Percentiles rank a stretch among this genome's conserved stretches.
These are phyloP conservation scores for Sarcophaga peregrina DNA, from an alignment of 1,140 invertebrate species.

Conservation along the genomic window DNA sequence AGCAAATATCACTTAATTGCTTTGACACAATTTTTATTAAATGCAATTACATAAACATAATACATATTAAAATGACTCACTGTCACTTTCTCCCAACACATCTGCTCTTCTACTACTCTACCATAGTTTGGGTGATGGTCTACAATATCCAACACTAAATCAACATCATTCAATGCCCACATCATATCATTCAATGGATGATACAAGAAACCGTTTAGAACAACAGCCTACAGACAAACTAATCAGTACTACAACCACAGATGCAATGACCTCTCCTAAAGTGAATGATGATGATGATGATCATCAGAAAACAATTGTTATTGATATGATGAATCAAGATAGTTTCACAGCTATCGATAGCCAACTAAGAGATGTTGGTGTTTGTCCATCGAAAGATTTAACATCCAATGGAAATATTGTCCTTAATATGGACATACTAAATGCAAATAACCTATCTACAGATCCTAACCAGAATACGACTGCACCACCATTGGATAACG, in stretches of 20 bases:
- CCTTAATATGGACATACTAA: conserved; percentile 1
- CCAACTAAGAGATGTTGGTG: conserved; percentile 33
- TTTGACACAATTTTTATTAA: too few species aligned
- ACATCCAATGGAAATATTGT: conserved; percentile 17
- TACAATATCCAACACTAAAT: conserved; percentile 84
- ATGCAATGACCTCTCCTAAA: background rate
- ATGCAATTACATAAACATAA: background rate
- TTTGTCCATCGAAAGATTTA: conserved; percentile 45
- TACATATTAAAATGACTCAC: background rate
- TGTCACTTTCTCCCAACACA: background rate
- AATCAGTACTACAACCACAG: conserved; percentile 50
- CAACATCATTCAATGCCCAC: conserved; percentile 70
- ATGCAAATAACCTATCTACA: background rate
- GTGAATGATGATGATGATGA: conserved; percentile 42
- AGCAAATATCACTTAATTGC: too few species aligned
- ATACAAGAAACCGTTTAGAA: conserved; percentile 82
- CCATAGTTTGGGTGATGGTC: conserved; percentile 89
- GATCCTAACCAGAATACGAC: background rate
- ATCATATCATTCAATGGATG: conserved; percentile 90
- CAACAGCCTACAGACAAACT: conserved; percentile 61
- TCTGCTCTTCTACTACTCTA: conserved; percentile 36
- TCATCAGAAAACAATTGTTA: conserved; percentile 17
- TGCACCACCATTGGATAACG: background rate
- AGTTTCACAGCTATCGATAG: background rate
- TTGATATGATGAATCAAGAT: conserved; percentile 41